Base-by-base conservation (phyloP, 2,888 invertebrate genomes). In the Chrysina gloriosa region DNA sequence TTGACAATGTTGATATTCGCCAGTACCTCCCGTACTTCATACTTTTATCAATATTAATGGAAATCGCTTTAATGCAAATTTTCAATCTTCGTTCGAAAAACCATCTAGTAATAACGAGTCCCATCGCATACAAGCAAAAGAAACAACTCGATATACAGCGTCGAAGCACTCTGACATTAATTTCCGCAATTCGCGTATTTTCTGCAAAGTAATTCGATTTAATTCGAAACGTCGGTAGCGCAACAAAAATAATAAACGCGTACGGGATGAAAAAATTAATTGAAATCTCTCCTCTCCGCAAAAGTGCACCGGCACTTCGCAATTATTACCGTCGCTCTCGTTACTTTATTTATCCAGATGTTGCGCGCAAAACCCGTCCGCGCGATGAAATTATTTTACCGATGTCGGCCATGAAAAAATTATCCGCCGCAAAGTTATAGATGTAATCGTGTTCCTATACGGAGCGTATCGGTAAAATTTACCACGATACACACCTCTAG, bases 131-230 rank as follows among this genome's bases (percentile, higher is more conserved):
- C n/a, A n/a, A n/a, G n/a, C n/a, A n/a, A n/a, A n/a, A n/a, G n/a
- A n/a, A n/a, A n/a, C n/a, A n/a, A n/a, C n/a, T n/a, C n/a, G n/a
- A n/a, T n/a, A n/a, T n/a, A n/a, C n/a, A n/a, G 11, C 7, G 19
- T 7, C 19, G 21, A 7, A 6, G 19, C 45, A 21, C 7, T 31
- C 31, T 39, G 58, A 61, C 42, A 19, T 61, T 61, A 61, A 61
- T 61, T 42, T 61, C 42, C 58, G 42, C 42, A 42, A 42, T 61
- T 61, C 42, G 16, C 14, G 16, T 3, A 23, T 42, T 61, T 61
- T 42, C 58, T 61, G 58, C 58, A 27, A 27, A 16, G 58, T 61
- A 61, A 61, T 42, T 42, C 42, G 14, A 42, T 61, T 61, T 61
- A 61, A 61, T 61, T 42, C 29, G 19, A 31, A 61, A 42, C 42